Evolutionary conservation across 2,888 invertebrate genomes (phyloP), one percentile per base, ranked within the genome.

Genomic region (Polylopha cassiicola): DNA sequence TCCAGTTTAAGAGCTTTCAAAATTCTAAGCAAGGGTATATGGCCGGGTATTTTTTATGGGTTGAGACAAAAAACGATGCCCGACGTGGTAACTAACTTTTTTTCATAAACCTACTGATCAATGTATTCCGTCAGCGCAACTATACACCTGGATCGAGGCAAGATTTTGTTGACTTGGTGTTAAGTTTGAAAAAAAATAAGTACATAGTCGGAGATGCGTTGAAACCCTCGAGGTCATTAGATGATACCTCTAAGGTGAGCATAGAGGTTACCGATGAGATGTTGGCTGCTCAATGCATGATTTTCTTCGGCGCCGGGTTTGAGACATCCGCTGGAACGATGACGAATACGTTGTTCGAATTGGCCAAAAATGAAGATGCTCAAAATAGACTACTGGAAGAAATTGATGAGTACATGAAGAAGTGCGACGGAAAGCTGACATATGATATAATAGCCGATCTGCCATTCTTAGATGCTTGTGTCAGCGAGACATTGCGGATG

Each of bases 241-340:
- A 16, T 1, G 48, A 30, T 3, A 20, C 10, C 0, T 37, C 30
- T 4, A 46, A 36, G 11, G 27, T 34, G 2, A 38, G 28, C 5
- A 23, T 82, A 6, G 58, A 62, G 1, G 29, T 81, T 6, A 62
- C 65, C 1, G 39, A 71, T 4, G 57, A 74, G 3, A 61, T 81
- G 39, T 44, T 86, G 15, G 72, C 74, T 0, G 80, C 86, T 0
- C 87, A 88, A 39, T 70, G 78, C 5, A 73, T 87, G 16, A 55
- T 86, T 0, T 88, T 90, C 36, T 76, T 74, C 17, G 60, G 56
- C 0, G 75, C 72, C 11, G 76, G 76, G 0, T 76, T 57, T 27
- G 76, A 76, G 9, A 74, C 75, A 0, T 67, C 74, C 2, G 55
- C 75, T 0, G 59, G 59, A 0, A 66, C 70, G 0, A 32, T 60